Percentiles rank a stretch among this genome's conserved stretches.
Evolutionary conservation across 2,888 invertebrate genomes (phyloP).

Genomic region (Nectonema munidae): DNA sequence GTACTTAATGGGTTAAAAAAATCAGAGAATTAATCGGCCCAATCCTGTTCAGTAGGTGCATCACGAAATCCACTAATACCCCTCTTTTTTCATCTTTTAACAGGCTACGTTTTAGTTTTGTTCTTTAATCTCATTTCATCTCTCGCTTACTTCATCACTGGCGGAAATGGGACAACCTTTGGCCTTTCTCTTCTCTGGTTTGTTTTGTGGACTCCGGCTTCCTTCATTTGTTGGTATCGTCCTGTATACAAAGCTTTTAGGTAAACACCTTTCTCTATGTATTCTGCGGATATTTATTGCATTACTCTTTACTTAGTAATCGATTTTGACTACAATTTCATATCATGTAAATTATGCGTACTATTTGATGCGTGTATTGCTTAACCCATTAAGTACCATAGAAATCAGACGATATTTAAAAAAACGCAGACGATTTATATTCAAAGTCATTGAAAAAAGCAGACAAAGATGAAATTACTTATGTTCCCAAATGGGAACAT

Average conservation of each 20-base stretch:
- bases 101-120: slow-evolving; percentile 58
- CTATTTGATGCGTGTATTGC: background rate
- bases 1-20: too few species aligned
- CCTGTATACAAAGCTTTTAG: slow-evolving; percentile 92
- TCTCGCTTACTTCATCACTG: slow-evolving; percentile 37
- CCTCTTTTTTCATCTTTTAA: slow-evolving; percentile 25
- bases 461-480: too few species aligned
- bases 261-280: slow-evolving; percentile 22
- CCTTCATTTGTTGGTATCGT: slow-evolving; percentile 92
- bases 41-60: too few species aligned
- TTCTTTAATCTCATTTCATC: slow-evolving; percentile 52
- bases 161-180: slow-evolving; percentile 29
- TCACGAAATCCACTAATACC: too few species aligned
- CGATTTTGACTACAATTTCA: background rate
- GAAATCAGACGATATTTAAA: too few species aligned
- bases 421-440: too few species aligned
- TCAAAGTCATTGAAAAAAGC: too few species aligned
- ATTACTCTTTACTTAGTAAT: slow-evolving; percentile 2
- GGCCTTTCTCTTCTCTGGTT: slow-evolving; percentile 59
- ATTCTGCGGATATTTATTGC: slow-evolving; percentile 11
- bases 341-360: background rate
- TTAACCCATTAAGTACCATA: too few species aligned
- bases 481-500: too few species aligned
- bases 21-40: too few species aligned
- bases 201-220: slow-evolving; percentile 63